These are phyloP conservation scores for Brachyopa scutellaris DNA, from an alignment of 2,888 invertebrate genomes.

Conservation along the genomic window DNA sequence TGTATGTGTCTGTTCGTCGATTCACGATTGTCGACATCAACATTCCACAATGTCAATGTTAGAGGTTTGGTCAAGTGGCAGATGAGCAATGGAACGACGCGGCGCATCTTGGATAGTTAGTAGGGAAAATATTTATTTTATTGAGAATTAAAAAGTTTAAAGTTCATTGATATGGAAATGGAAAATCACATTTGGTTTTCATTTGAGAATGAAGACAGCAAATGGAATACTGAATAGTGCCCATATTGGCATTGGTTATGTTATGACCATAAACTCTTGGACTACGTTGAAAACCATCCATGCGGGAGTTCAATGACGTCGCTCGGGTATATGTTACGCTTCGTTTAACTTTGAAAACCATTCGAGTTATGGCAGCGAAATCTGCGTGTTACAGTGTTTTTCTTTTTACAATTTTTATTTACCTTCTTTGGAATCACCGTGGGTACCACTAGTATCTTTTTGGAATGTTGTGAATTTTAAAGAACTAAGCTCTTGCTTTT, in stretches of 20 bases:
- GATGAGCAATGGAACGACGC: not conserved
- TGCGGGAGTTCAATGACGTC: constrained; percentile 28
- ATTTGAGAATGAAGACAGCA: not conserved
- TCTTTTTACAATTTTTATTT: not conserved
- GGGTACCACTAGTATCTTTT: too few species aligned
- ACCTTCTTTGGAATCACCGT: too few species aligned
- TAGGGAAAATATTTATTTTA: constrained; percentile 11
- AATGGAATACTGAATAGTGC: not conserved
- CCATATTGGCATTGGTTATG: not conserved
- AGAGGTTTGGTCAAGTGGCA: not conserved
- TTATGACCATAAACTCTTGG: not conserved
- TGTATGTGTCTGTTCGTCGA: too few species aligned
- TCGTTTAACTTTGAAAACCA: constrained; percentile 1
- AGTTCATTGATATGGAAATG: constrained; percentile 7
- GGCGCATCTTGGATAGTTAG: not conserved
- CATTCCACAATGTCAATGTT: too few species aligned
- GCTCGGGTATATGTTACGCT: constrained; percentile 6
- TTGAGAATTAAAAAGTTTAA: not conserved
- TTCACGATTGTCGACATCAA: too few species aligned
- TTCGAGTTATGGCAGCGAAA: not conserved
- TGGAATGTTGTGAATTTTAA: too few species aligned
- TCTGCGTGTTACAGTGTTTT: not conserved
- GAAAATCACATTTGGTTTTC: not conserved
- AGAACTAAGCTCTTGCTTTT: too few species aligned
- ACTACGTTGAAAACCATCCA: not conserved